Conservation (phyloP, 2,797 vertebrate genomes). For the Coccyzus lansbergi region DNA sequence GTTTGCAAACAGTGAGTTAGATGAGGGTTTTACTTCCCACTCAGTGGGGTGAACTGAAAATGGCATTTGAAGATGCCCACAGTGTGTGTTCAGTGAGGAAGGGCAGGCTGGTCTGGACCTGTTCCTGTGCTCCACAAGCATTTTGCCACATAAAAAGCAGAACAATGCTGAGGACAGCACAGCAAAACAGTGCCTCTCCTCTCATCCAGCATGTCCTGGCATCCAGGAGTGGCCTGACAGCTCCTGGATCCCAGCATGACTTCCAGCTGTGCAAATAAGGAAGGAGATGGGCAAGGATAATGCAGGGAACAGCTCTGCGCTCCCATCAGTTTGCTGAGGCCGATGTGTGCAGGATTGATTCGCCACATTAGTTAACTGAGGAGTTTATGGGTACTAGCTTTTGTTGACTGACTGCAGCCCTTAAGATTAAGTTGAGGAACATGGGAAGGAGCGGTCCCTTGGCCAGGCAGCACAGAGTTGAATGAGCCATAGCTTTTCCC, state of each 20-base stretch:
- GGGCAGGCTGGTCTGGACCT: background rate
- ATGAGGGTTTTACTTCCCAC: constrained; percentile 11
- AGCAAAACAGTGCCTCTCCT: background rate
- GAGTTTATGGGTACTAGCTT: background rate
- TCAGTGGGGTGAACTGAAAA: constrained; percentile 11
- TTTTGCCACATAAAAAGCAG: background rate
- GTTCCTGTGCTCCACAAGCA: background rate
- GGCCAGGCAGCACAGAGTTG: background rate
- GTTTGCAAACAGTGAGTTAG: constrained; percentile 11
- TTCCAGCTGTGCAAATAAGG: background rate
- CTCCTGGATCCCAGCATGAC: background rate
- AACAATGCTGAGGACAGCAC: background rate
- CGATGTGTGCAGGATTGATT: rapidly evolving
- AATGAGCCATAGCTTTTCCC: constrained; percentile 10
- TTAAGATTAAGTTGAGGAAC: background rate
- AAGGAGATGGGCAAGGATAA: background rate
- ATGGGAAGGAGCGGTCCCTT: background rate
- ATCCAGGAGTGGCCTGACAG: background rate
- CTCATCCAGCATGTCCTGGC: background rate
- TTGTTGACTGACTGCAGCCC: background rate
- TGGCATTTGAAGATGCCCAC: background rate
- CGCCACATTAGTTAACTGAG: background rate
- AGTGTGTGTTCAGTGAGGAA: background rate
- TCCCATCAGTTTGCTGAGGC: background rate
- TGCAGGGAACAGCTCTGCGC: background rate